These are phyloP conservation scores for Varanus komodoensis DNA, from an alignment of 2,113 vertebrate genomes.

Conservation along the genomic window DNA sequence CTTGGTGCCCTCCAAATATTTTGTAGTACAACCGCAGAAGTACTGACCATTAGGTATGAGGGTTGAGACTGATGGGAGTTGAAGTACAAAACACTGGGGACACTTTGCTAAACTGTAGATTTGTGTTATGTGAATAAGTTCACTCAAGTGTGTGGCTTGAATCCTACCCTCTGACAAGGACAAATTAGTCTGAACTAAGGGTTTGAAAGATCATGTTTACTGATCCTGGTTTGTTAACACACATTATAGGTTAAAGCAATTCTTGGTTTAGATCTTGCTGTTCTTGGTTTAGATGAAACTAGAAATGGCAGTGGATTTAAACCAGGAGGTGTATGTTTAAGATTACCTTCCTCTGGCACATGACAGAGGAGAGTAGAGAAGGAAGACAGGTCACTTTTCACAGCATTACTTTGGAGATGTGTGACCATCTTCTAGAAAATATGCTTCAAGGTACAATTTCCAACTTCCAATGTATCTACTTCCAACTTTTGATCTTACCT, in stretches of 20 bases:
- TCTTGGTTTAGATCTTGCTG: neutral
- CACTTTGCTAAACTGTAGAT: neutral
- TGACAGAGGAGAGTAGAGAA: neutral
- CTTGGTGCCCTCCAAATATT: no score
- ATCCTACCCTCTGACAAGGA: neutral
- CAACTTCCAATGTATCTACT: neutral
- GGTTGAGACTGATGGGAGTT: no score
- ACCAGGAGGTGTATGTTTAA: neutral
- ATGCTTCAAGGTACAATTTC: neutral
- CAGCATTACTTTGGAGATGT: neutral
- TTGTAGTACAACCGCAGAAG: no score
- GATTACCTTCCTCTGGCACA: neutral
- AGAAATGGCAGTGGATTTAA: neutral
- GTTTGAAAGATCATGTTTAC: neutral
- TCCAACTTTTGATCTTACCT: neutral
- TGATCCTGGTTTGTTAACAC: neutral
- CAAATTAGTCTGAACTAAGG: neutral
- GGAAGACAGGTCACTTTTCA: neutral
- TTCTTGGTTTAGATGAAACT: neutral
- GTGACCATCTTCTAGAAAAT: neutral
- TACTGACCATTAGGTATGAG: no score
- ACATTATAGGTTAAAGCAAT: neutral
- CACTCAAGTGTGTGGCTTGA: neutral
- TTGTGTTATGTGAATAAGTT: neutral
- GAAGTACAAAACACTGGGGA: no score